Evolutionary conservation across 2,888 invertebrate species (phyloP).

Genomic region (Dasysyrphus albostriatus): DNA sequence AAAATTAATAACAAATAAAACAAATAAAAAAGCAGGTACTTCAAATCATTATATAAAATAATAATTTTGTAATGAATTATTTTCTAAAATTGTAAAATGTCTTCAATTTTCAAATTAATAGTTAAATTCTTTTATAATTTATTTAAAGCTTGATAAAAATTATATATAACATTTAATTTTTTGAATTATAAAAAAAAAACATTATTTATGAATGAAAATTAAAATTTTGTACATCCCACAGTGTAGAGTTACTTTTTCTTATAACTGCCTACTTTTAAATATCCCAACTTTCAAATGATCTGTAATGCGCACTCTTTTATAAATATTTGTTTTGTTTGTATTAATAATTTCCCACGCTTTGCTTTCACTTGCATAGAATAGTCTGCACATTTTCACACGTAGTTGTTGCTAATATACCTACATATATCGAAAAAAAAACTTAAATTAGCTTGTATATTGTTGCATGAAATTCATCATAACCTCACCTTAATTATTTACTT

Average conservation of each 20-base stretch:
- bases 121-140: too few relatives aligned
- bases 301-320: slow-evolving; percentile 12
- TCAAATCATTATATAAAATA: too few relatives aligned
- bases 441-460: slow-evolving; percentile 18
- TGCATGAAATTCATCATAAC: slow-evolving; percentile 21
- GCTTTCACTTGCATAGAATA: slow-evolving; percentile 35
- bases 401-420: slow-evolving; percentile 56
- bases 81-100: neutral
- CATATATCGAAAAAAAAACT: neutral
- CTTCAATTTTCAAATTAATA: neutral
- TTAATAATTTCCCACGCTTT: slow-evolving; percentile 1
- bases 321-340: neutral
- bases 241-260: neutral
- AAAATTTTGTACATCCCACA: neutral
- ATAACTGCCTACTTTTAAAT: too few relatives aligned
- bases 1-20: too few relatives aligned
- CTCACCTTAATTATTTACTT: slow-evolving; percentile 20
- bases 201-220: neutral
- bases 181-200: too few relatives aligned
- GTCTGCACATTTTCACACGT: slow-evolving; percentile 68
- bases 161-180: too few relatives aligned
- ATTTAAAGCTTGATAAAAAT: too few relatives aligned
- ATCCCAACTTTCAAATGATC: neutral
- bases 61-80: neutral
- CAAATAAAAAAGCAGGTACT: too few relatives aligned